A percentile compares a stretch with the other conserved stretches of the same genome.
phyloP scores from a whole-genome alignment of 2,888 invertebrate species.

The Lepetodrilus schrolli region DNA sequence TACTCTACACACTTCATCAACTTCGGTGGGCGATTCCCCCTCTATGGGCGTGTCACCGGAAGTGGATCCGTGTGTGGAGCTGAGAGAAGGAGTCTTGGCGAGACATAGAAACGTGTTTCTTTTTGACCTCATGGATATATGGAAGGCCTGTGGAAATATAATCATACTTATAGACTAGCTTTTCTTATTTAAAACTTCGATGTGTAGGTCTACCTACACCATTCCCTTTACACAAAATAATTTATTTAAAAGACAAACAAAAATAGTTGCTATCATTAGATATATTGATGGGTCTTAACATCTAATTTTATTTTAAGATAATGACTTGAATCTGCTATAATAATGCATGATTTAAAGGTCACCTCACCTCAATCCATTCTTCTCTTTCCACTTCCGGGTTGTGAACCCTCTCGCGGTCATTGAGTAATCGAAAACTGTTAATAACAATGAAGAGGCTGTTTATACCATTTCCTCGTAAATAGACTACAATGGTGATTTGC shows the following conservation, averaged over 20 bases:
- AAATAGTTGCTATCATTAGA: too few relatives aligned
- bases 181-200: neutral
- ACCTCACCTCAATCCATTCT: constrained; percentile 53
- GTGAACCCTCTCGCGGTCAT: constrained; percentile 43
- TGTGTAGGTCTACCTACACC: constrained; percentile 43
- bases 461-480: too few relatives aligned
- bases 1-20: neutral
- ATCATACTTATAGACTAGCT: too few relatives aligned
- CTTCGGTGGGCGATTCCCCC: neutral
- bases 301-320: too few relatives aligned
- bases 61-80: neutral
- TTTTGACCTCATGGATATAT: constrained; percentile 31
- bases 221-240: too few relatives aligned
- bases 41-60: neutral
- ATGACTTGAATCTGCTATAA: too few relatives aligned
- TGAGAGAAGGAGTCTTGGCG: neutral
- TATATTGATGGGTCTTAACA: too few relatives aligned
- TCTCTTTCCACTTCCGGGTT: constrained; percentile 49
- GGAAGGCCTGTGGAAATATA: constrained; percentile 36
- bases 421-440: constrained; percentile 53
- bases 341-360: neutral
- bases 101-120: constrained; percentile 6
- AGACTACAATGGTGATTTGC: too few relatives aligned
- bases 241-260: too few relatives aligned
- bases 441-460: too few relatives aligned